These are phyloP conservation scores for Calameuta pallipes DNA, from an alignment of 2,888 invertebrate species.

Conservation along the genomic window DNA sequence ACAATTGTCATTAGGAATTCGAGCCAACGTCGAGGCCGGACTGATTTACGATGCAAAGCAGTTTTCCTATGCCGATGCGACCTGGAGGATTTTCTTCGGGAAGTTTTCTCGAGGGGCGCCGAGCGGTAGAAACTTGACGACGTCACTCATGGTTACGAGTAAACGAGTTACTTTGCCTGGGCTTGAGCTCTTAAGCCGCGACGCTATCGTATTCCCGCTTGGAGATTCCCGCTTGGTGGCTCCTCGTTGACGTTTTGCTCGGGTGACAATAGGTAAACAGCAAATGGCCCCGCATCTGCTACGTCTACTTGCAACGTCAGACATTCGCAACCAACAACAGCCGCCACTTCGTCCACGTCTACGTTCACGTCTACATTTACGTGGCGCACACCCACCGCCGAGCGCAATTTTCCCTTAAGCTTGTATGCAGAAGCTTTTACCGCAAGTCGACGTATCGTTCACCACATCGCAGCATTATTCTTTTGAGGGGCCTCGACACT, in stretches of 20 bases:
- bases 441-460: conserved; percentile 11
- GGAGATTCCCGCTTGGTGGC: neutral
- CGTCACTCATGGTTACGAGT: conserved; percentile 14
- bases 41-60: conserved; percentile 12
- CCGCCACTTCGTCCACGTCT: neutral
- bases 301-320: neutral
- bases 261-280: conserved; percentile 14
- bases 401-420: conserved; percentile 15
- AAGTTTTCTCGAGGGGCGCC: conserved; percentile 9
- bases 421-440: conserved; percentile 21
- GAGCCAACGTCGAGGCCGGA: too few species aligned
- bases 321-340: neutral
- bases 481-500: conserved; percentile 20
- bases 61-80: conserved; percentile 1
- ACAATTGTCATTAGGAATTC: too few species aligned
- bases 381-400: conserved; percentile 11
- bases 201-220: conserved; percentile 4
- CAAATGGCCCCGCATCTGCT: conserved; percentile 9
- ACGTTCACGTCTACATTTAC: neutral
- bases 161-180: neutral
- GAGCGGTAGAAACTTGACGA: neutral
- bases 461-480: conserved; percentile 17
- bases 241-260: neutral
- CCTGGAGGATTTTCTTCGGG: neutral
- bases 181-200: conserved; percentile 1